Evolutionary conservation across 2,888 invertebrate species (phyloP), one percentile per base, ranked within the genome.

Genomic region (Hemithea aestivaria): DNA sequence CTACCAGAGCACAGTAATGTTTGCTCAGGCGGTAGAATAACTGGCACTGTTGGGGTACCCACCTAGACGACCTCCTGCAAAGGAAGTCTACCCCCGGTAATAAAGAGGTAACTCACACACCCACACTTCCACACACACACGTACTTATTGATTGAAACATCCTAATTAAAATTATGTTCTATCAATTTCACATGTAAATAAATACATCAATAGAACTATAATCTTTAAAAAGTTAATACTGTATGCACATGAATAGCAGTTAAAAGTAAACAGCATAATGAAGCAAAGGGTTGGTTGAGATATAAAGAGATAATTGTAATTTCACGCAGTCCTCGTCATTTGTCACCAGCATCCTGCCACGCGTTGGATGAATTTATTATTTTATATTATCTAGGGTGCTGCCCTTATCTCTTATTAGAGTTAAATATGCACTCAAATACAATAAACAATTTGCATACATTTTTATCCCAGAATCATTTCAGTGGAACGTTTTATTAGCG

Each of bases 271-370:
- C 67, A 73, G 83, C 84, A 85, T 83, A 84, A 83, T 79, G 62
- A 76, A 76, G 69, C 29, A 46, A 73, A 78, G 76, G 84, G 83
- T 68, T 75, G 58, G 40, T 4, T 5, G 37, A 37, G 56, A 58
- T 45, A 75, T 74, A 75, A 74, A 77, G 74, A 80, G 71, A 76
- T 83, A 82, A 83, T 83, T 75, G 72, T 79, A 82, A 85, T 87
- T 85, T 87, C 76, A 87, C 82, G 83, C 76, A 62, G 61, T 56
- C 70, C 71, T 69, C 63, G 63, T 78, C 70, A 85, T 87, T 87
- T 87, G 87, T 87, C 87, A 78, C 77, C 85, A 85, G 85, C 85
- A 84, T 85, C 87, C 85, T 78, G 84, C 64, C 80, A 84, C 85
- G 84, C 80, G 83, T 69, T 62, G 60, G 41, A 53, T 58, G 66